These are phyloP conservation scores for Eufriesea mexicana DNA, from an alignment of 1,140 invertebrate species.

Conservation along the genomic window DNA sequence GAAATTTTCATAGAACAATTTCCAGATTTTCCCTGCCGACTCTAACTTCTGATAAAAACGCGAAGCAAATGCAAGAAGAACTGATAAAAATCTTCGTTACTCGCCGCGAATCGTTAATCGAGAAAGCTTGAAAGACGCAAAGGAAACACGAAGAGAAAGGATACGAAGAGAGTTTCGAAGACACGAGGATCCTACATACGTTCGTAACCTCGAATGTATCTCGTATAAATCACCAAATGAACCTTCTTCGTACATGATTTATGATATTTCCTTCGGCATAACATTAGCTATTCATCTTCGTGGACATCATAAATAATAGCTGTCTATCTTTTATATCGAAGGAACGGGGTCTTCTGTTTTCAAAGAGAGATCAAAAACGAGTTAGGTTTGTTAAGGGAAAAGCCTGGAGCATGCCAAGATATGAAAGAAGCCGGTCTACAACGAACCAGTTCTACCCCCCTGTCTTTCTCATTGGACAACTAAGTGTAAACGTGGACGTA, in stretches of 20 bases:
- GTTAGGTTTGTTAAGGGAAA: background rate
- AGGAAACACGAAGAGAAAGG: too few relatives aligned
- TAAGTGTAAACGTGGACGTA: background rate
- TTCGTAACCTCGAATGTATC: too few relatives aligned
- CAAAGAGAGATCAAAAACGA: background rate
- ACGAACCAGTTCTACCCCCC: background rate
- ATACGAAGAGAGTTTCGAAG: too few relatives aligned
- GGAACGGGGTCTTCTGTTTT: background rate
- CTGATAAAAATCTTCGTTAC: too few relatives aligned
- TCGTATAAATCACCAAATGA: background rate
- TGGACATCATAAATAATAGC: too few relatives aligned
- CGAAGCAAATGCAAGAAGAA: too few relatives aligned
- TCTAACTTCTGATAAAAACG: background rate
- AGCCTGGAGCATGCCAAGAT: background rate
- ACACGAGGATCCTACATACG: too few relatives aligned
- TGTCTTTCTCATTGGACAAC: background rate
- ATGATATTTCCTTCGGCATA: too few relatives aligned
- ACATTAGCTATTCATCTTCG: too few relatives aligned
- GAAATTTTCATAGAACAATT: background rate
- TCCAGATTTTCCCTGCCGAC: rapidly evolving
- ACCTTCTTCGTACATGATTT: background rate
- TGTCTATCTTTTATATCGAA: background rate
- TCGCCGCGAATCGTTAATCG: too few relatives aligned
- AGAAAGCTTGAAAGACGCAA: too few relatives aligned
- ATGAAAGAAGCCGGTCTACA: background rate